Evolutionary conservation across 2,888 invertebrate genomes (phyloP).

Genomic region (Diadromus collaris): DNA sequence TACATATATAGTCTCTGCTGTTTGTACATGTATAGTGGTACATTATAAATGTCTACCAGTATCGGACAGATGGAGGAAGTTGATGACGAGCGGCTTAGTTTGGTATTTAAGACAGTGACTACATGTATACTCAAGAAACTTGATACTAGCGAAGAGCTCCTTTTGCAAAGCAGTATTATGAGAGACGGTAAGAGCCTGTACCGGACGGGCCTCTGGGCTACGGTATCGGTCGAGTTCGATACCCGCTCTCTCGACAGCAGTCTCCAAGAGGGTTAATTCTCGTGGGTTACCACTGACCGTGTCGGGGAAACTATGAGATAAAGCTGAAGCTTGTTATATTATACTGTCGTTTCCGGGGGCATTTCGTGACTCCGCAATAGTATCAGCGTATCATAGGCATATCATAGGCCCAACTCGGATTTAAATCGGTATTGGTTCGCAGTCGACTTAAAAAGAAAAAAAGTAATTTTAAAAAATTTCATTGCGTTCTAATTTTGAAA

Average conservation of each 20-base stretch:
- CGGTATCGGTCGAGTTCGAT: constrained; percentile 47
- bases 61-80: constrained; percentile 35
- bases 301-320: background rate
- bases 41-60: constrained; percentile 7
- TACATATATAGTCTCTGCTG: background rate
- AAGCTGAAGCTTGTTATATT: constrained; percentile 6
- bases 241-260: constrained; percentile 35
- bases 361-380: background rate
- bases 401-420: too few relatives aligned
- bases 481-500: too few relatives aligned
- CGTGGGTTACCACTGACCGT: constrained; percentile 1
- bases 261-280: constrained; percentile 34
- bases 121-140: constrained; percentile 32
- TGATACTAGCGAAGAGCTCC: constrained; percentile 48
- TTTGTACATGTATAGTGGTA: constrained; percentile 3
- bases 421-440: too few relatives aligned
- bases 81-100: constrained; percentile 18
- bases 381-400: background rate
- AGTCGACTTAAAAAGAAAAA: too few relatives aligned
- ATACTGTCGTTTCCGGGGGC: background rate
- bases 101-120: constrained; percentile 36
- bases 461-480: too few relatives aligned
- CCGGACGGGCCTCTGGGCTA: constrained; percentile 31
- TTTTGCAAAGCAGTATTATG: constrained; percentile 23
- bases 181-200: background rate